phyloP scores from a whole-genome alignment of 1,140 invertebrate genomes.

The Solenopsis invicta region DNA sequence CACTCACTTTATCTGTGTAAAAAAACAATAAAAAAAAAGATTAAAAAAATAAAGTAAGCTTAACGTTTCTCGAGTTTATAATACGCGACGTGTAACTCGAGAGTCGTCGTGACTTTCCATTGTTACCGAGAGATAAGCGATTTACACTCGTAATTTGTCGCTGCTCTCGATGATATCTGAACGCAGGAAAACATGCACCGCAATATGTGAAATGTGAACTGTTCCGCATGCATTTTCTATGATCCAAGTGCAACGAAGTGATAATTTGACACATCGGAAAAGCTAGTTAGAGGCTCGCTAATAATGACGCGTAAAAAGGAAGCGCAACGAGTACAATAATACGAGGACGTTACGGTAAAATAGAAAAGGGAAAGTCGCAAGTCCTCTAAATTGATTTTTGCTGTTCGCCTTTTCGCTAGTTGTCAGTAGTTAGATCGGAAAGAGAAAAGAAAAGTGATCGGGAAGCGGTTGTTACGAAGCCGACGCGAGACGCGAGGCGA shows the following conservation, averaged over 20 bases:
- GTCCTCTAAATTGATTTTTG: neutral
- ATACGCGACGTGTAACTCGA: neutral
- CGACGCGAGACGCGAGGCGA: neutral
- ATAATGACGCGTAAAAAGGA: neutral
- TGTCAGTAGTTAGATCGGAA: neutral
- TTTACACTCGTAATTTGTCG: slow-evolving; percentile 24
- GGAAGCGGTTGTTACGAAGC: neutral
- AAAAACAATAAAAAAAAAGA: neutral
- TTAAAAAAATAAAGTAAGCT: neutral
- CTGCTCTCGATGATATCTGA: neutral
- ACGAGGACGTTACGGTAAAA: neutral
- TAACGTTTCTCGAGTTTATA: slow-evolving; percentile 33
- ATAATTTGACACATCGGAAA: neutral
- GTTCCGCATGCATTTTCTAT: slow-evolving; percentile 1
- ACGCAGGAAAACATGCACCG: neutral
- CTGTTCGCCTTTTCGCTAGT: neutral
- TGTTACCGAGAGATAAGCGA: neutral
- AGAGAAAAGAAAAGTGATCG: neutral
- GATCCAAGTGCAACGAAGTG: neutral
- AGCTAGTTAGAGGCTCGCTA: slow-evolving; percentile 7
- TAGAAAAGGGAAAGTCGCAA: neutral
- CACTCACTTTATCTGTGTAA: slow-evolving; percentile 75
- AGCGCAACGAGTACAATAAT: neutral
- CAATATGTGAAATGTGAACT: slow-evolving; percentile 25
- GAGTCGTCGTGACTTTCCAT: neutral